Evolutionary conservation across 1,140 invertebrate species (phyloP).

Genomic region (Macrobrachium nipponense): DNA sequence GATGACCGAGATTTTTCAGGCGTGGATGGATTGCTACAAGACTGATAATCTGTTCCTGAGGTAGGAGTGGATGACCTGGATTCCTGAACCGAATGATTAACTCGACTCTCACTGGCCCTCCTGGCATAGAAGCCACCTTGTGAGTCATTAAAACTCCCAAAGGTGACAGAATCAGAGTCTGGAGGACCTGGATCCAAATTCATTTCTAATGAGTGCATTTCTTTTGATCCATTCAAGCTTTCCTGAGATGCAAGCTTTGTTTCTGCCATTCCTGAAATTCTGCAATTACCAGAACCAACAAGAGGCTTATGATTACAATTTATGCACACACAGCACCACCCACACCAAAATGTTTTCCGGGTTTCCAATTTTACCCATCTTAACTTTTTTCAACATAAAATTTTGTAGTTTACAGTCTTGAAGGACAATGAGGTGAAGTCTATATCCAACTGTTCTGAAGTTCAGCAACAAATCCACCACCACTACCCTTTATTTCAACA

Average conservation of each 20-base stretch:
- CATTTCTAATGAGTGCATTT: too few species aligned
- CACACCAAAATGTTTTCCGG: too few species aligned
- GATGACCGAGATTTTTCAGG: background rate
- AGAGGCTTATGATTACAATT: too few species aligned
- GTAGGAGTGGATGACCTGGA: slow-evolving; percentile 31
- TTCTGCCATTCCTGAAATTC: too few species aligned
- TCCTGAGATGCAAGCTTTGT: too few species aligned
- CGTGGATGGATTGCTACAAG: slow-evolving; percentile 41
- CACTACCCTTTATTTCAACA: slow-evolving; percentile 51
- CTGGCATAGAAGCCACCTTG: background rate
- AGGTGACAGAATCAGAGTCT: slow-evolving; percentile 6
- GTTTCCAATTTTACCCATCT: too few species aligned
- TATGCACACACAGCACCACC: too few species aligned
- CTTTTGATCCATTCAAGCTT: too few species aligned
- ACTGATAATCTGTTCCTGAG: slow-evolving; percentile 47
- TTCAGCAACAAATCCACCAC: slow-evolving; percentile 50
- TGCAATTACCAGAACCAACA: too few species aligned
- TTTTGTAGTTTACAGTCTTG: background rate
- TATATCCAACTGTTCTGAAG: slow-evolving; percentile 53
- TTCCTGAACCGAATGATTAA: background rate
- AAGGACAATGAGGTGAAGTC: background rate
- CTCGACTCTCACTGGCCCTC: background rate
- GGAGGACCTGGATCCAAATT: background rate
- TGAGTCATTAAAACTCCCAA: background rate
- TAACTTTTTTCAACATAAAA: too few species aligned